A percentile compares a stretch with the other conserved stretches of the same genome.
Evolutionary conservation across 2,888 invertebrate genomes (phyloP).

Genomic region (Nebria salina): DNA sequence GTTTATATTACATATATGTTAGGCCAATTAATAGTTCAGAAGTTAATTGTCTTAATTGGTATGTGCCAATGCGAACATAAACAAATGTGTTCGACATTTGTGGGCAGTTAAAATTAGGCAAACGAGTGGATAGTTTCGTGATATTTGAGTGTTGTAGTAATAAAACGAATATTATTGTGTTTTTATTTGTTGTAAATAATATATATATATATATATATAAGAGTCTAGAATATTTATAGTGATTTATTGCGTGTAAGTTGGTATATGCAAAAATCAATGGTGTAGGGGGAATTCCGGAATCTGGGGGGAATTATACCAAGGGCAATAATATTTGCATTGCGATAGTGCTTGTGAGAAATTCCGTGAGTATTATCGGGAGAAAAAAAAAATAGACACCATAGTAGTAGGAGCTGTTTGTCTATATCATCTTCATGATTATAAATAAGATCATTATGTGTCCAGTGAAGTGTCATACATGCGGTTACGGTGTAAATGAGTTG

Average conservation of each 20-base stretch:
- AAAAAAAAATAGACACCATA: slow-evolving; percentile 29
- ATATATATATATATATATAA: background rate
- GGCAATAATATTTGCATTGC: slow-evolving; percentile 43
- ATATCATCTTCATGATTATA: slow-evolving; percentile 31
- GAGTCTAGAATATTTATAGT: background rate
- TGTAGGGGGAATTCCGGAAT: slow-evolving; percentile 23
- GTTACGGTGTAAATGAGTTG: slow-evolving; percentile 31
- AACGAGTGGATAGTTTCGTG: background rate
- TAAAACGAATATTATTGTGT: background rate
- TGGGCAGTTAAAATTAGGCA: background rate
- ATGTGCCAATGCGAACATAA: slow-evolving; percentile 1
- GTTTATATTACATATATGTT: background rate
- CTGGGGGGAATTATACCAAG: slow-evolving; percentile 36
- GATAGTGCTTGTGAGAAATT: slow-evolving; percentile 32
- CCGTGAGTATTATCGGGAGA: slow-evolving; percentile 34
- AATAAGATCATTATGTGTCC: slow-evolving; percentile 39
- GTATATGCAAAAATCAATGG: slow-evolving; percentile 25
- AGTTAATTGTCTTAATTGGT: background rate
- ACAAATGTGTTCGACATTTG: background rate
- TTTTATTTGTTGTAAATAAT: background rate
- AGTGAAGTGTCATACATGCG: slow-evolving; percentile 36
- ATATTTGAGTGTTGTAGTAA: background rate
- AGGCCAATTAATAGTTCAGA: background rate
- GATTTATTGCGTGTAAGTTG: slow-evolving; percentile 24
- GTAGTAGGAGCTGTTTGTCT: slow-evolving; percentile 24